Conservation (phyloP, 92 coral and sea anemone genomes). For the Meandrina meandrites region DNA sequence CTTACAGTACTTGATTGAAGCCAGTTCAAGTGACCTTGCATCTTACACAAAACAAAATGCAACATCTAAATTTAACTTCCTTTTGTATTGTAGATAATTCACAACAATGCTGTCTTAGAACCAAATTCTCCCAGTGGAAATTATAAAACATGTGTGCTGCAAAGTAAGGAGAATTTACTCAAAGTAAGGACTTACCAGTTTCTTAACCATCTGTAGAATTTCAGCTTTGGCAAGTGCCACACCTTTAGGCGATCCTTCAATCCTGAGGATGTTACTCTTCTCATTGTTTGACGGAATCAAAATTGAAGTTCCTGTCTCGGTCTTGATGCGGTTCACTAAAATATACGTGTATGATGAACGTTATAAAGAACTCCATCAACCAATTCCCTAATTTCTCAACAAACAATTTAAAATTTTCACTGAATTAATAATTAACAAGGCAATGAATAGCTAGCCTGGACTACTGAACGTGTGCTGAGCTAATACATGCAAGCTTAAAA, state of each 20-base stretch:
- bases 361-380: neutral
- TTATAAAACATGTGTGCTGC: neutral
- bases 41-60: neutral
- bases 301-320: conserved; percentile 94
- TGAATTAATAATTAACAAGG: too few relatives aligned
- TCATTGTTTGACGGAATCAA: conserved; percentile 91
- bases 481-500: too few relatives aligned
- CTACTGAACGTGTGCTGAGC: too few relatives aligned
- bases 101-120: too few relatives aligned
- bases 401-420: too few relatives aligned
- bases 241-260: conserved; percentile 99
- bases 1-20: too few relatives aligned
- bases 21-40: neutral
- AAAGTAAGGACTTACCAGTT: conserved; percentile 69
- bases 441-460: neutral
- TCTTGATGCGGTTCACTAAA: conserved; percentile 93
- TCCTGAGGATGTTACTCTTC: conserved; percentile 87
- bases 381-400: neutral
- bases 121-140: neutral
- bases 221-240: conserved; percentile 94
- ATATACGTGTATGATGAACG: neutral
- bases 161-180: neutral
- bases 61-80: neutral
- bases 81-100: too few relatives aligned
- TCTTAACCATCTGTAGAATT: conserved; percentile 88